phyloP scores from a whole-genome alignment of 2,797 vertebrate genomes.

The Nyctibius grandis region DNA sequence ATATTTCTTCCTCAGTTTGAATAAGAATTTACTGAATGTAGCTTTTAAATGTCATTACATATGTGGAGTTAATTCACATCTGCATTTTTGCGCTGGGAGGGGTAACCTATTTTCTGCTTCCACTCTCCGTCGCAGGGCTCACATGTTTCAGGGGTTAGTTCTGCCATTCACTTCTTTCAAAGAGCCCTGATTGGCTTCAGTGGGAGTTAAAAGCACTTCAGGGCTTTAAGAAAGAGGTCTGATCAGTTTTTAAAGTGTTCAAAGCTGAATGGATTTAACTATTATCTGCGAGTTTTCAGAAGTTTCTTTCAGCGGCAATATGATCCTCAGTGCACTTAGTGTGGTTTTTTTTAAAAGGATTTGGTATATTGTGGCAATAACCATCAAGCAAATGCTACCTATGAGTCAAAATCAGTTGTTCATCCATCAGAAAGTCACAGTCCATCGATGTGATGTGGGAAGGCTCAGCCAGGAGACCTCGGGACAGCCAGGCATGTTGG shows the following conservation, averaged over 20 bases:
- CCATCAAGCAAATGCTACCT: background rate
- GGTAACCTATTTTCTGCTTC: slow-evolving; percentile 62
- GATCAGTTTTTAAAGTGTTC: slow-evolving; percentile 54
- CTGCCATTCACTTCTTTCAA: slow-evolving; percentile 63
- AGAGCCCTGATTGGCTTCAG: slow-evolving; percentile 64
- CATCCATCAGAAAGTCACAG: slow-evolving; percentile 30
- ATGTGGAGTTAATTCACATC: slow-evolving; percentile 61
- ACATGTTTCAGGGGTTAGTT: slow-evolving; percentile 54
- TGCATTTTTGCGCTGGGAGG: slow-evolving; percentile 63
- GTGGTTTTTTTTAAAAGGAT: background rate
- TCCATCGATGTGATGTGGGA: background rate
- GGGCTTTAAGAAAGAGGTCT: slow-evolving; percentile 60
- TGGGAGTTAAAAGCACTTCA: slow-evolving; percentile 62
- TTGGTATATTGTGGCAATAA: slow-evolving; percentile 55
- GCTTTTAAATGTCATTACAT: slow-evolving; percentile 56
- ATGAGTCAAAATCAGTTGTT: slow-evolving; percentile 19
- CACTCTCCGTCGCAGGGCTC: slow-evolving; percentile 1
- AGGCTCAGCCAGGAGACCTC: background rate
- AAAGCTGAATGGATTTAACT: slow-evolving; percentile 48
- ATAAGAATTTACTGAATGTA: slow-evolving; percentile 56
- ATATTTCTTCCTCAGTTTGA: slow-evolving; percentile 48
- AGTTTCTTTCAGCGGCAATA: slow-evolving; percentile 3
- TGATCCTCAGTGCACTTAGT: background rate
- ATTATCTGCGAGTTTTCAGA: slow-evolving; percentile 31
- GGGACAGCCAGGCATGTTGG: background rate